phyloP scores from a whole-genome alignment of 2,113 vertebrate genomes.

The Cochlearius cochlearius region DNA sequence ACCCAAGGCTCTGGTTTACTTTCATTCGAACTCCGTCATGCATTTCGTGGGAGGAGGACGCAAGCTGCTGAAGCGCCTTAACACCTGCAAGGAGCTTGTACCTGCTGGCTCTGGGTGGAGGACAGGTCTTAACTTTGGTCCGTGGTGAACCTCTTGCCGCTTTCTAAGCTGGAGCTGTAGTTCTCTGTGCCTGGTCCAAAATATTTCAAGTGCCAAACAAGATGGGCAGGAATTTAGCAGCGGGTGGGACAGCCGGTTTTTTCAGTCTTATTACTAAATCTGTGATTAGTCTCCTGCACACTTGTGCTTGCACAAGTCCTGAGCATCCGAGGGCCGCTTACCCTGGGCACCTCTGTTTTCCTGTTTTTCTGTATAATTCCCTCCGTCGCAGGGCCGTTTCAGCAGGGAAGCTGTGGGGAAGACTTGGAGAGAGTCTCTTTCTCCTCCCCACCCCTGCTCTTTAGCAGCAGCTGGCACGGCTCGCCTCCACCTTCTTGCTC shows the following conservation, averaged over 20 bases:
- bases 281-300: not conserved
- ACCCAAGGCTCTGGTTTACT: not conserved
- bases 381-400: accelerated
- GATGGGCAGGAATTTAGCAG: not conserved
- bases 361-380: not conserved
- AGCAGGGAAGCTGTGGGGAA: not conserved
- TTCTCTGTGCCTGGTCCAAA: not conserved
- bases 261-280: not conserved
- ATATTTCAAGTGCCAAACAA: not conserved
- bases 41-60: not conserved
- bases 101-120: not conserved
- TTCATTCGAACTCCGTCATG: not conserved
- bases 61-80: not conserved
- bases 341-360: not conserved
- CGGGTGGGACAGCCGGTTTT: not conserved
- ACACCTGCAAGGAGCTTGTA: not conserved
- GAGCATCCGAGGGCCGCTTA: not conserved
- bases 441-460: not conserved
- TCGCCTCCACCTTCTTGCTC: not conserved
- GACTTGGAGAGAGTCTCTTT: not conserved
- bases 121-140: not conserved
- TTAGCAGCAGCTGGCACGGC: not conserved
- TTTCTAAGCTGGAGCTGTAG: not conserved
- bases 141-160: accelerated
- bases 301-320: not conserved